These are phyloP conservation scores for Hypercompe scribonia DNA, from an alignment of 2,888 invertebrate genomes.

Conservation along the genomic window DNA sequence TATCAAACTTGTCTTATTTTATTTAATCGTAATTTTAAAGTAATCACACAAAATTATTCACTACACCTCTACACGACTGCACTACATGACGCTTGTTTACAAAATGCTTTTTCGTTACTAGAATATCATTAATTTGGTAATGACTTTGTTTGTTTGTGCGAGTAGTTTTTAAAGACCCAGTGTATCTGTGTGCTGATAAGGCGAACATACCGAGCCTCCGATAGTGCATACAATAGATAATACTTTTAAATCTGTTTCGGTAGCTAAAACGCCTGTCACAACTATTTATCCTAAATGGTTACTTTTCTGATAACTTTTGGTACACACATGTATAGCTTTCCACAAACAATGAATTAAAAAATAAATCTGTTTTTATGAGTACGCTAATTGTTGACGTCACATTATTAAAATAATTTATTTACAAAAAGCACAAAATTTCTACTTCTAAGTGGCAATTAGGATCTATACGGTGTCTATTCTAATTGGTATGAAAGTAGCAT, in stretches of 20 bases:
- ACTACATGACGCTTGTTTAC: constrained; percentile 79
- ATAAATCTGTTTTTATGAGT: background rate
- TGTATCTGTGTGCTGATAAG: constrained; percentile 81
- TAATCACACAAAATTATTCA: constrained; percentile 43
- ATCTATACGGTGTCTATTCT: background rate
- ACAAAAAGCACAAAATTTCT: no score
- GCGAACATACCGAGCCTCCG: constrained; percentile 78
- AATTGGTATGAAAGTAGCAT: no score
- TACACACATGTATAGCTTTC: background rate
- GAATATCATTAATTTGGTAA: constrained; percentile 84
- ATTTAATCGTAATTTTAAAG: constrained; percentile 28
- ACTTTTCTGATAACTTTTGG: constrained; percentile 18
- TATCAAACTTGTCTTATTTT: constrained; percentile 8
- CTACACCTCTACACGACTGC: constrained; percentile 71
- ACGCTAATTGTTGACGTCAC: background rate
- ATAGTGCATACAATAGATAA: constrained; percentile 80
- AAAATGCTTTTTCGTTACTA: constrained; percentile 84
- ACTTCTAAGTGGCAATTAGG: background rate
- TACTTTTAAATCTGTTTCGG: constrained; percentile 77
- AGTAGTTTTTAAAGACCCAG: constrained; percentile 63
- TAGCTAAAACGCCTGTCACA: constrained; percentile 79
- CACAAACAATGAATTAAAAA: background rate
- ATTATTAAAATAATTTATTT: no score
- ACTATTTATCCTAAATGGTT: constrained; percentile 57
- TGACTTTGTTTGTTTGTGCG: constrained; percentile 80